Conservation (phyloP, 2,113 vertebrate species). For the Pheucticus melanocephalus region DNA sequence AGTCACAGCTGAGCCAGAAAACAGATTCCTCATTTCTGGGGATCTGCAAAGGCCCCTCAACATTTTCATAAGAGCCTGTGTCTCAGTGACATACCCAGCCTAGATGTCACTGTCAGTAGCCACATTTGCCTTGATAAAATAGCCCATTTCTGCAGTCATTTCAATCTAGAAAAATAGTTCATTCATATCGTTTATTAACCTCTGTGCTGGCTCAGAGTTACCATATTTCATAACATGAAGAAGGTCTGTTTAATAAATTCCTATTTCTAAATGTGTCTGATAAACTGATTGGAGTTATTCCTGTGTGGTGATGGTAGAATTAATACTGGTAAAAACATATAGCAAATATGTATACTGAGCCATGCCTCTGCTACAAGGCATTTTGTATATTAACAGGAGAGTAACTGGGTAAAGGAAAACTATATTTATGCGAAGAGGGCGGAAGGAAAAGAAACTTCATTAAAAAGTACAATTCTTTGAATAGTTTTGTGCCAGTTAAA, state of each 20-base stretch:
- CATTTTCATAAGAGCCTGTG: accelerated
- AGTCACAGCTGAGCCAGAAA: neutral
- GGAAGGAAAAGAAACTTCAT: neutral
- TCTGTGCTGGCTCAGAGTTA: neutral
- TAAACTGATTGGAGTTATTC: neutral
- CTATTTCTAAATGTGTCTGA: neutral
- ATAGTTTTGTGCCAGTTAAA: neutral
- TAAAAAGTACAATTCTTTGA: neutral
- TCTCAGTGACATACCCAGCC: neutral
- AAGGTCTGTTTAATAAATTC: neutral
- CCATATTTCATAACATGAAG: neutral
- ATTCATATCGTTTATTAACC: neutral
- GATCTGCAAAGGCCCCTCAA: neutral
- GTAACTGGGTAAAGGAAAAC: neutral
- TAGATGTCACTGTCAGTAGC: neutral
- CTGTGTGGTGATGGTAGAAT: neutral
- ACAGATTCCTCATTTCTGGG: neutral
- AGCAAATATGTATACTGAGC: neutral
- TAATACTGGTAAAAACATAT: neutral
- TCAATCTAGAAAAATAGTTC: neutral
- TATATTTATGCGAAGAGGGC: neutral
- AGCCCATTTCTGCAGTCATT: neutral
- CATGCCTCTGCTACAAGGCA: neutral
- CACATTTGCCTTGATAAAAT: neutral
- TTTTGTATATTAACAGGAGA: neutral